phyloP scores from a whole-genome alignment of 1,140 invertebrate species.

The Lasaia peninsularis region DNA sequence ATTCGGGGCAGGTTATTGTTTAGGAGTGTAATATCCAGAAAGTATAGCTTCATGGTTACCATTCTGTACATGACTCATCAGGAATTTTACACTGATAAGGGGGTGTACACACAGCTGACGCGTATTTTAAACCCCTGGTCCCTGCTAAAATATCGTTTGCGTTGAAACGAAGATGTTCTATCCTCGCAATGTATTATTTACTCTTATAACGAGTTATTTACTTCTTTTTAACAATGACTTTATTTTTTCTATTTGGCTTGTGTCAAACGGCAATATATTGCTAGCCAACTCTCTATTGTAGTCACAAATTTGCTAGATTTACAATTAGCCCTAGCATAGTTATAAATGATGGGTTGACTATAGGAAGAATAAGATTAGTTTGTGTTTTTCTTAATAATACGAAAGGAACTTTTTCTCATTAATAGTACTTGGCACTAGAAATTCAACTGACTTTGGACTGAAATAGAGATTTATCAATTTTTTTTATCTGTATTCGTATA shows the following conservation, averaged over 20 bases:
- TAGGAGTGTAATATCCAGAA: too few relatives aligned
- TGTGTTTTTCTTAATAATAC: too few relatives aligned
- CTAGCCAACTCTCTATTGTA: slow-evolving; percentile 26
- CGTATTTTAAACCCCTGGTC: background rate
- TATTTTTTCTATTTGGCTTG: slow-evolving; percentile 32
- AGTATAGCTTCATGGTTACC: too few relatives aligned
- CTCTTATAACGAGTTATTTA: slow-evolving; percentile 34
- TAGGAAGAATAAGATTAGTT: too few relatives aligned
- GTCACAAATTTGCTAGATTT: slow-evolving; percentile 33
- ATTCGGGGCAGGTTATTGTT: too few relatives aligned
- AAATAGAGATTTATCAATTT: too few relatives aligned
- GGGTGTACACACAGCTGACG: slow-evolving; percentile 6
- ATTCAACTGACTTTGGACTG: too few relatives aligned
- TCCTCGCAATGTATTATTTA: slow-evolving; percentile 37
- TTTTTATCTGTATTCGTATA: too few relatives aligned
- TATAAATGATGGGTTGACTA: too few relatives aligned
- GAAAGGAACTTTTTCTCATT: too few relatives aligned
- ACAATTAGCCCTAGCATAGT: background rate
- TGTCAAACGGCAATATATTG: slow-evolving; percentile 29
- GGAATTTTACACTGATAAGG: background rate
- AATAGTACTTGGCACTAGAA: too few relatives aligned
- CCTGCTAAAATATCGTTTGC: slow-evolving; percentile 22
- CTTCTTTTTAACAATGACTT: slow-evolving; percentile 27
- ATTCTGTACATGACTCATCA: background rate
- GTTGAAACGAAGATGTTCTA: slow-evolving; percentile 8